phyloP scores from a whole-genome alignment of 2,797 vertebrate species.

The Psittacula derbiana region DNA sequence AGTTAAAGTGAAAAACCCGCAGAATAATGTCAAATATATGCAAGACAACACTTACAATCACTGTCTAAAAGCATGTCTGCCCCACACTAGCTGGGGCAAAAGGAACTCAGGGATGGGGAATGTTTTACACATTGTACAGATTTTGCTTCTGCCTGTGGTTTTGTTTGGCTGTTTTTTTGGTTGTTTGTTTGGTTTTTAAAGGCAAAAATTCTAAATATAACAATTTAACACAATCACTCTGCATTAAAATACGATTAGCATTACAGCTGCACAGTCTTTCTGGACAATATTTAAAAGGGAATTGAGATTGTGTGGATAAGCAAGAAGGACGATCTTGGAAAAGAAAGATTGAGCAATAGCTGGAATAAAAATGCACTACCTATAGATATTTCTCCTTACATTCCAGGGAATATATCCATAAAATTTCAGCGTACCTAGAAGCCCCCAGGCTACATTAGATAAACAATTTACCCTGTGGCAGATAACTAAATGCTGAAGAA shows the following conservation, averaged over 20 bases:
- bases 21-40: constrained; percentile 29
- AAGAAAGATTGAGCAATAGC: not conserved
- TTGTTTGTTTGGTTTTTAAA: not conserved
- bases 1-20: constrained; percentile 34
- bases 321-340: not conserved
- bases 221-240: not conserved
- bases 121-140: rapidly evolving
- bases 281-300: not conserved
- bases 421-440: not conserved
- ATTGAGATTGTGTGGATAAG: not conserved
- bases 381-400: not conserved
- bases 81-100: not conserved
- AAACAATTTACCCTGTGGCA: not conserved
- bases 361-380: not conserved
- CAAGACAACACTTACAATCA: not conserved
- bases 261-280: not conserved
- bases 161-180: not conserved
- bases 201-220: not conserved
- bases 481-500: not conserved
- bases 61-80: not conserved
- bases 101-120: not conserved
- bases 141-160: not conserved
- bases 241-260: not conserved
- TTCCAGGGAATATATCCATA: not conserved
- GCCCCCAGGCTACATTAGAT: not conserved